Conservation (phyloP, 2,888 invertebrate species). For the Habroteleia sp. region DNA sequence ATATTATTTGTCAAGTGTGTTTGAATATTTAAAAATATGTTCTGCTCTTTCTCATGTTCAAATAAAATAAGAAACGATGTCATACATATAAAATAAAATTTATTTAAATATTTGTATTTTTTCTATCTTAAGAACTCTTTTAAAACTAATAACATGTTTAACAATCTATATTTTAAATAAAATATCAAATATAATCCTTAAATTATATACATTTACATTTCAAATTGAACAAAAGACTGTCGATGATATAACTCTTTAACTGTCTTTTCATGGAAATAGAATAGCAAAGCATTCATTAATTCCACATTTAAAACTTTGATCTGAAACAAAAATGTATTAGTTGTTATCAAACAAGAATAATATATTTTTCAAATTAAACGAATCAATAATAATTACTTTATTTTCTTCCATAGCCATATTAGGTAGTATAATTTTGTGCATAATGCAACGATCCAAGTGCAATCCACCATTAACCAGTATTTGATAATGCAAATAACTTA, state of each 20-base stretch:
- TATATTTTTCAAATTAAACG: constrained; percentile 7
- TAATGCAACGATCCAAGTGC: constrained; percentile 71
- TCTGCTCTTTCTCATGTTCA: no score
- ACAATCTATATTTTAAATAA: no score
- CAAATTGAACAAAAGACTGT: constrained; percentile 3
- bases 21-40: no score
- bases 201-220: not conserved
- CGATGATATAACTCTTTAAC: constrained; percentile 67
- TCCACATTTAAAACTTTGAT: constrained; percentile 73
- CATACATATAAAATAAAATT: no score
- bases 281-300: constrained; percentile 65
- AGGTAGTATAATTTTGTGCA: constrained; percentile 72
- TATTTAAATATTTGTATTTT: no score
- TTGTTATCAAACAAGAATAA: not conserved
- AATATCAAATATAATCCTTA: no score
- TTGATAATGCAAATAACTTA: constrained; percentile 69
- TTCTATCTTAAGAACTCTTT: no score
- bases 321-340: constrained; percentile 60
- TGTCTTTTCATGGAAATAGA: constrained; percentile 75
- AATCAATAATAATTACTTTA: constrained; percentile 67
- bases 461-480: constrained; percentile 66
- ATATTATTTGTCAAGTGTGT: no score
- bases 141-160: no score
- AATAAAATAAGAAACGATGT: no score
- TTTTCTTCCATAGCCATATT: constrained; percentile 72